Percentiles rank a stretch among this genome's conserved stretches.
Evolutionary conservation across 2,113 vertebrate species (phyloP).

Genomic region (Phalacrocorax pelagicus): DNA sequence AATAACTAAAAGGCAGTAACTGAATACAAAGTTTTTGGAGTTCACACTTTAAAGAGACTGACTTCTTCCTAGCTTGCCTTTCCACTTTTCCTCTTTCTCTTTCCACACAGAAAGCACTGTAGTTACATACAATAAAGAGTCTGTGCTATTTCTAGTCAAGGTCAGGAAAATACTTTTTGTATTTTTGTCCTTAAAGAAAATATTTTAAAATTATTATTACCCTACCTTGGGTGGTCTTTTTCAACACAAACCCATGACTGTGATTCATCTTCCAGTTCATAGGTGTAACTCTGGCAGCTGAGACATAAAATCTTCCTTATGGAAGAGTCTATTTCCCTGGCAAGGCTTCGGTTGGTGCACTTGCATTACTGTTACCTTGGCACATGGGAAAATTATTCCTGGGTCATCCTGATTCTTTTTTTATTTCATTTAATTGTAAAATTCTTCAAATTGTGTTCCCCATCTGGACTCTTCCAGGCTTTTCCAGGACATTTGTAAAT

Average conservation of each 20-base stretch:
- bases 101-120: neutral
- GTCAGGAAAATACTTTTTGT: neutral
- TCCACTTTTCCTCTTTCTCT: neutral
- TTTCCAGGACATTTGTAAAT: neutral
- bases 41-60: neutral
- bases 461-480: neutral
- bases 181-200: neutral
- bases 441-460: constrained; percentile 1
- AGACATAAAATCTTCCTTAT: neutral
- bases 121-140: neutral
- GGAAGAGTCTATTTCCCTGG: neutral
- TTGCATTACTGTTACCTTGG: neutral
- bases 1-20: neutral
- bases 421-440: neutral
- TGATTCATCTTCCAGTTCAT: neutral
- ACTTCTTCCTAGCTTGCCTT: neutral
- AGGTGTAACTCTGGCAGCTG: neutral
- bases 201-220: neutral
- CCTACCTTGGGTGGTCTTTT: neutral
- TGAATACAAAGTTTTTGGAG: neutral
- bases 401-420: neutral
- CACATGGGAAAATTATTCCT: neutral
- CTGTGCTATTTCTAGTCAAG: neutral
- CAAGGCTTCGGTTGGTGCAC: neutral
- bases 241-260: neutral